Conservation (phyloP, 2,797 vertebrate genomes). For the Tadarida brasiliensis region DNA sequence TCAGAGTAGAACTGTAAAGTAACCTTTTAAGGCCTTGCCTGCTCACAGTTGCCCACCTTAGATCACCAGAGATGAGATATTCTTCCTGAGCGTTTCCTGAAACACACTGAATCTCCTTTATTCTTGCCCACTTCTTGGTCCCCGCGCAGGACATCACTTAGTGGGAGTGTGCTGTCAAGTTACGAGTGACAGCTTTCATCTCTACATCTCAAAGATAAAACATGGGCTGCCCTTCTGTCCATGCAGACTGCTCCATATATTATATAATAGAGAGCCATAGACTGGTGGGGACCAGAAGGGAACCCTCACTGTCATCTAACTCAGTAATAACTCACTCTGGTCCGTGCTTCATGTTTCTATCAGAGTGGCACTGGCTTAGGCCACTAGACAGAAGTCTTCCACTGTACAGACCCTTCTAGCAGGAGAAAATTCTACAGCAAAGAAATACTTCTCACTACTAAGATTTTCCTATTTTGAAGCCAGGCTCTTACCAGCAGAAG, state of each 20-base stretch:
- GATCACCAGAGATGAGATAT: neutral
- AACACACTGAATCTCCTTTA: neutral
- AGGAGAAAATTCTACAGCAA: conserved; percentile 27
- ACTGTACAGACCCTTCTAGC: neutral
- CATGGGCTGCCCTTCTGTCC: neutral
- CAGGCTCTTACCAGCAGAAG: conserved; percentile 20
- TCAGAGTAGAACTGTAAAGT: neutral
- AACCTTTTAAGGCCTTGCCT: neutral
- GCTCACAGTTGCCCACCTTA: neutral
- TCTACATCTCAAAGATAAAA: neutral
- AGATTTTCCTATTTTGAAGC: conserved; percentile 62
- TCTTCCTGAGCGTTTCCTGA: neutral
- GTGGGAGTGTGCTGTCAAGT: neutral
- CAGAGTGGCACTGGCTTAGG: neutral
- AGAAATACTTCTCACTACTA: neutral
- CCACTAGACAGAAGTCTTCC: neutral
- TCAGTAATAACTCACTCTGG: neutral
- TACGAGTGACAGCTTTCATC: neutral
- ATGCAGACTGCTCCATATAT: neutral
- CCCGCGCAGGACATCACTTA: neutral
- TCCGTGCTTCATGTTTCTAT: neutral
- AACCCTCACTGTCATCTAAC: neutral
- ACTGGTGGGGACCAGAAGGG: neutral
- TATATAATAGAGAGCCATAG: neutral
- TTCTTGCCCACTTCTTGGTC: neutral